Conservation (phyloP, 2,888 invertebrate species). For the Clostera curtula region DNA sequence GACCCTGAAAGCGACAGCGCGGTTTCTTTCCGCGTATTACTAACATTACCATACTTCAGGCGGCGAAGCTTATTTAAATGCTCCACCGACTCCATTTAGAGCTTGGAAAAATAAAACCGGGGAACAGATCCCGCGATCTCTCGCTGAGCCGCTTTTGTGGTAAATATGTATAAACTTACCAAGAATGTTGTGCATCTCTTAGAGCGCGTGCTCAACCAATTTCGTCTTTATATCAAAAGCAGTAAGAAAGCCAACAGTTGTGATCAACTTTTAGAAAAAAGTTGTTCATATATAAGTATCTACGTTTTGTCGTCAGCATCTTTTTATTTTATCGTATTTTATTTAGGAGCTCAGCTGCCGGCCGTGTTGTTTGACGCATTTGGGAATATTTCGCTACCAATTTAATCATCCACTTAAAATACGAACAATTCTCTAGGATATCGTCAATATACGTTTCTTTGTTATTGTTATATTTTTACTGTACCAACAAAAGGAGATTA, state of each 20-base stretch:
- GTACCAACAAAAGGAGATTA: slow-evolving; percentile 5
- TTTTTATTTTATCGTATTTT: slow-evolving; percentile 72
- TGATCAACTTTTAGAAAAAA: slow-evolving; percentile 11
- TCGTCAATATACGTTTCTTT: slow-evolving; percentile 4
- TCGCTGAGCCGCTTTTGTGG: slow-evolving; percentile 73
- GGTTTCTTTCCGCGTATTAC: slow-evolving; percentile 70
- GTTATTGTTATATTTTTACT: slow-evolving; percentile 4
- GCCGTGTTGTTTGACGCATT: slow-evolving; percentile 58
- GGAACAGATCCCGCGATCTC: slow-evolving; percentile 70
- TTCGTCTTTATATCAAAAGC: slow-evolving; percentile 25
- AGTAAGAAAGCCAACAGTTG: slow-evolving; percentile 9
- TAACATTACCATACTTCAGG: slow-evolving; percentile 73
- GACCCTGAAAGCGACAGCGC: slow-evolving; percentile 44
- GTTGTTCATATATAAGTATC: slow-evolving; percentile 56
- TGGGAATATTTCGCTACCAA: slow-evolving; percentile 37
- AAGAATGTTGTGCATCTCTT: slow-evolving; percentile 26
- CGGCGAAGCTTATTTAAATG: slow-evolving; percentile 74
- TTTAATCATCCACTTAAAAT: slow-evolving; percentile 31
- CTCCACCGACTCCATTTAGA: slow-evolving; percentile 75
- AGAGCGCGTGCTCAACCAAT: slow-evolving; percentile 19
- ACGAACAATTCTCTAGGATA: slow-evolving; percentile 14
- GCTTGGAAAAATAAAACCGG: slow-evolving; percentile 73
- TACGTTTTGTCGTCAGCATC: slow-evolving; percentile 66
- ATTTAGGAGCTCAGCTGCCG: slow-evolving; percentile 69
- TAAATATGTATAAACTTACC: slow-evolving; percentile 71